Conservation (phyloP, 92 coral and sea anemone species). For the Parazoanthus atlanticus region DNA sequence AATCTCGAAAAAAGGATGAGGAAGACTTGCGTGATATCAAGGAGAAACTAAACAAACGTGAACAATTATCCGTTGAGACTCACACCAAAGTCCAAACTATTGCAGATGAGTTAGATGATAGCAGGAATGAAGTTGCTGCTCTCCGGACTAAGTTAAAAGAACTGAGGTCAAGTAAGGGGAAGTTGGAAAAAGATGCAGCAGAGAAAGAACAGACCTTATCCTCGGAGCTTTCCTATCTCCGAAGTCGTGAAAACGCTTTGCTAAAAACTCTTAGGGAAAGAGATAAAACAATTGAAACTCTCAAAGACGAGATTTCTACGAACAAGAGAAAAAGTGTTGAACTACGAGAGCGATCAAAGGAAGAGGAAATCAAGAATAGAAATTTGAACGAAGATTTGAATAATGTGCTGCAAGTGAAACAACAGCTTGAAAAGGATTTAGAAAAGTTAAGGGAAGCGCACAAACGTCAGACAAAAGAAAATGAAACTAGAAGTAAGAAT, state of each 20-base stretch:
- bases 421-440: conserved; percentile 53
- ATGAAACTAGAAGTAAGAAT: conserved; percentile 51
- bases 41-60: conserved; percentile 44
- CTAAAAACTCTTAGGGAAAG: conserved; percentile 23
- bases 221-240: conserved; percentile 25
- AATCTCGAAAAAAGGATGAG: conserved; percentile 5
- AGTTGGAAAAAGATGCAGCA: conserved; percentile 38
- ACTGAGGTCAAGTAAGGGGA: conserved; percentile 43
- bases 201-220: conserved; percentile 45
- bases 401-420: conserved; percentile 20
- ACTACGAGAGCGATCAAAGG: conserved; percentile 51
- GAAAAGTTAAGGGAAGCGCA: conserved; percentile 47
- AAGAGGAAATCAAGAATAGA: conserved; percentile 46
- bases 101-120: conserved; percentile 48
- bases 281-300: conserved; percentile 20
- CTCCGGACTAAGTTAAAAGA: conserved; percentile 58
- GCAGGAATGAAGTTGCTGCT: conserved; percentile 30
- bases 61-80: conserved; percentile 24
- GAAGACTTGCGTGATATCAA: conserved; percentile 26
- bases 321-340: conserved; percentile 56
- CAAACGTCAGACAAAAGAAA: conserved; percentile 45
- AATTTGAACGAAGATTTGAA: conserved; percentile 23
- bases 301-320: conserved; percentile 16
- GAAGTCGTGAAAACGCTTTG: conserved; percentile 39
- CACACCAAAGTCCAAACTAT: conserved; percentile 9